These are phyloP conservation scores for Patella pellucida DNA, from an alignment of 2,888 invertebrate genomes.

Conservation along the genomic window DNA sequence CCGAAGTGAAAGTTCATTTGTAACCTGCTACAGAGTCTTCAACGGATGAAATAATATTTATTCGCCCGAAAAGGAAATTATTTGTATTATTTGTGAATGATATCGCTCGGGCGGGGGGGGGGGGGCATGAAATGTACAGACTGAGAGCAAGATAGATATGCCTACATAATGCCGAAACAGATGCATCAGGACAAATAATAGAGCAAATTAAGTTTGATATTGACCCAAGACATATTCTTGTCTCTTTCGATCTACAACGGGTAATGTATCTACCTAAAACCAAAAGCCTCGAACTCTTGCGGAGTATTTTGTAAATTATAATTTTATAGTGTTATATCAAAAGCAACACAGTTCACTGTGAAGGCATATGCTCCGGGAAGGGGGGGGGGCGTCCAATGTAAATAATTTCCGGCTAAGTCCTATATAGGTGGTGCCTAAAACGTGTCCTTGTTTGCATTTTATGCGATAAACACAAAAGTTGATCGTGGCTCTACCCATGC, in stretches of 20 bases:
- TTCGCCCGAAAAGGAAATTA: not conserved
- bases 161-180: not conserved
- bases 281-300: not conserved
- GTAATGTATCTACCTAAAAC: conserved; percentile 3
- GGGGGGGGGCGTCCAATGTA: not conserved
- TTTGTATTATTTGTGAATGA: not conserved
- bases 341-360: not conserved
- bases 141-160: not conserved
- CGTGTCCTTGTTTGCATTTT: conserved; percentile 7
- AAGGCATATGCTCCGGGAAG: not conserved
- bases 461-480: no score
- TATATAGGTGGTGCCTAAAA: not conserved
- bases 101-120: not conserved
- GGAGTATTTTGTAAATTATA: no score
- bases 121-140: not conserved
- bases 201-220: not conserved
- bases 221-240: no score
- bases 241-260: no score
- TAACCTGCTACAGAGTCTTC: not conserved
- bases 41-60: not conserved
- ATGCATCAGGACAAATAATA: not conserved
- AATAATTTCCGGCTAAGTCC: not conserved
- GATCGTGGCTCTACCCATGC: no score
- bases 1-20: not conserved
- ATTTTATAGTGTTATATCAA: no score